Evolutionary conservation across 2,888 invertebrate genomes (phyloP), one percentile per base, ranked within the genome.

Genomic region (Philaethria dido): DNA sequence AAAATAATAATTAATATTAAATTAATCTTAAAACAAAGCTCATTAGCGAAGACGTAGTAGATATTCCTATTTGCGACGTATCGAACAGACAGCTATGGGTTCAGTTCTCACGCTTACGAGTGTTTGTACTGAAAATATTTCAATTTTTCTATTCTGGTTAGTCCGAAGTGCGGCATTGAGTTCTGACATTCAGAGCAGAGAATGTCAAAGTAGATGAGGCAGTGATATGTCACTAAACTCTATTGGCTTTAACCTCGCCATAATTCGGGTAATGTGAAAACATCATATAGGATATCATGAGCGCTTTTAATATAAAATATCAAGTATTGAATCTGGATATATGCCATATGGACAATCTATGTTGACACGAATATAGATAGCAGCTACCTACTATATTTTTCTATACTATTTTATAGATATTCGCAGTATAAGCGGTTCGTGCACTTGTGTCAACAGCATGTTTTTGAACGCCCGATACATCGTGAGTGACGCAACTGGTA

Each of bases 391-490:
- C 0, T 29, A 47, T 18, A 60, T 33, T 47, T 60, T 45, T 60
- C 45, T 47, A 60, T 47, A 33, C 14, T 13, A 45, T 48, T 64
- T 59, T 13, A 59, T 47, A 44, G n/a, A n/a, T 62, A 62, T 55
- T 66, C 36, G 48, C 47, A n/a, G 20, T 36, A 29, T 9, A 42
- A 83, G 84, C 83, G 80, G 79, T 68, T 65, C 69, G 68, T 70
- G 77, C 91, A 91, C 86, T 91, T 91, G 90, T 85, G 83, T 86
- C 86, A 88, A 91, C 85, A 89, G 74, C 76, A 81, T 89, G 89
- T 91, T 89, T 86, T 89, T 80, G 81, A 88, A 84, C 78, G 81
- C 82, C 86, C 83, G 76, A 77, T 80, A 81, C 79, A 81, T 79
- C 77, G 80, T 73, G 77, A 74, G 80, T 89, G 90, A 89, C 89